A percentile compares a stretch with the other conserved stretches of the same genome.
Evolutionary conservation across 2,888 invertebrate genomes (phyloP).

Genomic region (Patella ulyssiponensis): DNA sequence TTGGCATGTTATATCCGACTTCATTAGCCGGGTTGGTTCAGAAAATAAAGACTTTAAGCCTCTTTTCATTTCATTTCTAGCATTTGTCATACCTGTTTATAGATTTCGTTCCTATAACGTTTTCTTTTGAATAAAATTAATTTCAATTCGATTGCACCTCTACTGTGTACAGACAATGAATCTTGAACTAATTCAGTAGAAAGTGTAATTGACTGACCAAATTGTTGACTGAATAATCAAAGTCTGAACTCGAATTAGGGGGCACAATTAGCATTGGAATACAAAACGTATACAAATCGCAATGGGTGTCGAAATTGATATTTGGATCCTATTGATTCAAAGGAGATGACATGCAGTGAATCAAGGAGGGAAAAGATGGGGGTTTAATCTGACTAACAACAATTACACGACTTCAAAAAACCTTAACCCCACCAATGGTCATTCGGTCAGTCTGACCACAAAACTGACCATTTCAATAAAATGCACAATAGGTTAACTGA

Average conservation of each 20-base stretch:
- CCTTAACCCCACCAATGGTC: neutral
- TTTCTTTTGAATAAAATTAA: no score
- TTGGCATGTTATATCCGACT: no score
- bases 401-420: neutral
- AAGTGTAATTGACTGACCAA: no score
- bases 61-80: no score
- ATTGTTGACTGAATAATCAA: no score
- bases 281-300: slow-evolving; percentile 6
- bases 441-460: neutral
- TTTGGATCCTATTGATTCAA: neutral
- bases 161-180: no score
- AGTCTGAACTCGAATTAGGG: neutral
- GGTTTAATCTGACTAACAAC: neutral
- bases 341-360: neutral
- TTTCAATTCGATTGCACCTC: no score
- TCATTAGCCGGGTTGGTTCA: no score
- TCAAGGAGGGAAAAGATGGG: neutral
- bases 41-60: no score
- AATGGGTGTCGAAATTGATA: neutral
- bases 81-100: no score
- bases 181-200: no score
- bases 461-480: neutral
- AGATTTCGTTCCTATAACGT: no score
- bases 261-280: neutral
- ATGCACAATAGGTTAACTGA: slow-evolving; percentile 1